These are phyloP conservation scores for Solenopsis invicta DNA, from an alignment of 1,140 invertebrate genomes.

Conservation along the genomic window DNA sequence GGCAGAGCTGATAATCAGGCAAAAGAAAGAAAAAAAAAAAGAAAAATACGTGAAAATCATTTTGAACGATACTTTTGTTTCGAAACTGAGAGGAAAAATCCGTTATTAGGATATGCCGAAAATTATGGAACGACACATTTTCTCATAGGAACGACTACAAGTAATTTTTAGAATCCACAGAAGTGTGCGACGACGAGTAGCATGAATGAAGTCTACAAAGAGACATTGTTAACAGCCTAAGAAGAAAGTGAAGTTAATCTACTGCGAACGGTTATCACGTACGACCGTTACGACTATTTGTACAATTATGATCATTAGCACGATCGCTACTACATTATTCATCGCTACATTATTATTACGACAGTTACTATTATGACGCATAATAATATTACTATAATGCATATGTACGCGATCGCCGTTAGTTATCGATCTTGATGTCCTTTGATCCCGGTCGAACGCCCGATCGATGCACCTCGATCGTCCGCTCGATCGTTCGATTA, in stretches of 20 bases:
- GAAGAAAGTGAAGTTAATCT: background rate
- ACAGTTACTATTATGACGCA: slow-evolving; percentile 6
- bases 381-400: slow-evolving; percentile 13
- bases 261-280: slow-evolving; percentile 27
- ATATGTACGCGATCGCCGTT: background rate
- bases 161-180: background rate
- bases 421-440: slow-evolving; percentile 40
- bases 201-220: slow-evolving; percentile 3
- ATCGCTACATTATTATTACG: slow-evolving; percentile 38
- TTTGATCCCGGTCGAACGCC: slow-evolving; percentile 35
- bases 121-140: background rate
- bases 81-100: background rate
- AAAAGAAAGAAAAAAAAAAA: background rate
- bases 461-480: slow-evolving; percentile 3
- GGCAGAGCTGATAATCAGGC: background rate
- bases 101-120: background rate
- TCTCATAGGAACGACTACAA: background rate
- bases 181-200: slow-evolving; percentile 21
- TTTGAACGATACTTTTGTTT: background rate
- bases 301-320: slow-evolving; percentile 29
- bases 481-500: slow-evolving; percentile 17
- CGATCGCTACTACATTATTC: background rate
- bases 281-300: slow-evolving; percentile 5
- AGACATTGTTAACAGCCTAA: slow-evolving; percentile 41
- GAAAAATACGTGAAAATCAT: background rate